Base-by-base conservation (phyloP, 2,888 invertebrate species). In the Galeruca laticollis region DNA sequence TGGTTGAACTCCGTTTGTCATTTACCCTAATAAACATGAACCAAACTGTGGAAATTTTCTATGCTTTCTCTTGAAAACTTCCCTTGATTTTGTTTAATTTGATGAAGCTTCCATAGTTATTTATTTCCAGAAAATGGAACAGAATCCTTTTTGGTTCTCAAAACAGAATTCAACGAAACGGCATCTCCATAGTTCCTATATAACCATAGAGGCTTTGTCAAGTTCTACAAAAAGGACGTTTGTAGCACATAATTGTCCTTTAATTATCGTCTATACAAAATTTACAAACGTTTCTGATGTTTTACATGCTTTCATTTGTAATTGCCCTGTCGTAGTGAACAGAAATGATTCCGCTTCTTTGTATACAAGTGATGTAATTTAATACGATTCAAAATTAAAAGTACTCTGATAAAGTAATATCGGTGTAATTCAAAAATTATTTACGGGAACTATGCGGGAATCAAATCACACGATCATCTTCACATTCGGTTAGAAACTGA, bases 231-330 rank as follows among this genome's bases (percentile, higher is more conserved):
- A 60, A 31, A 47, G 43, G 31, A 60, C 47, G 47, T 60, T 47
- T 60, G 49, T 49, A 60, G 21, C 60, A 49, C 31, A 60, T 47
- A 60, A 60, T 60, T 47, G 60, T 60, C 5, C 60, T 20, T 9
- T 13, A 60, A 60, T 60, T 47, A 26, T 26, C n/a, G 15, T 60
- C 47, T 11, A 57, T 57, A 35, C 33, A 56, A 35, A 33, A 9
- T 35, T 35, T 9, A 35, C 35, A 57, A 35, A 35, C 56, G 18
- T 33, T 57, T 35, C 20, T 57, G 18, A 57, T 57, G 35, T 57
- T 57, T 35, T 35, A 35, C 15, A 57, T 33, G 56, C 52, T 54
- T 54, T 54, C 52, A 54, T 54, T 54, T 18, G 56, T 35, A 56
- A 56, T 35, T 54, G 21, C 52, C 52, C 5, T 57, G 56, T 57